phyloP scores from a whole-genome alignment of 2,888 invertebrate genomes.

The Flabesymbios commensalis region DNA sequence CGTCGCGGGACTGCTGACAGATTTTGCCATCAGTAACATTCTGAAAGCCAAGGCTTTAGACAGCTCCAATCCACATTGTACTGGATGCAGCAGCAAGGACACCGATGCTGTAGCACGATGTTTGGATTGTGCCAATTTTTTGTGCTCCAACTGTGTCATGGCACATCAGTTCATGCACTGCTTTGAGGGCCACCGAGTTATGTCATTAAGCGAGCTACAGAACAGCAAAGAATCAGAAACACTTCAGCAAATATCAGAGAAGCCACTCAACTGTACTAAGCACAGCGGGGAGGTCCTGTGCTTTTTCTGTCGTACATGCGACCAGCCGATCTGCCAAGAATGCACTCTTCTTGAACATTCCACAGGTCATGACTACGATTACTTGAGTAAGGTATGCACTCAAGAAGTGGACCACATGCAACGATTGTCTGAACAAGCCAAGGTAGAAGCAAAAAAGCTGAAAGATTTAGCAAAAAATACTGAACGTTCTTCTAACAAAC shows the following conservation, averaged over 20 bases:
- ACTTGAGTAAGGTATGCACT: conserved; percentile 41
- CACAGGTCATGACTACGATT: conserved; percentile 51
- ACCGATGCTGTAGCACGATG: too few relatives aligned
- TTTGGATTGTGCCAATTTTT: too few relatives aligned
- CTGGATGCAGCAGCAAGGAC: too few relatives aligned
- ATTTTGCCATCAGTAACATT: conserved; percentile 67
- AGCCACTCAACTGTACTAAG: conserved; percentile 75
- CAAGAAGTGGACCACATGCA: conserved; percentile 80
- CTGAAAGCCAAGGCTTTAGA: conserved; percentile 57
- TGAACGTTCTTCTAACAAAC: conserved; percentile 71
- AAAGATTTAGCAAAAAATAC: conserved; percentile 82
- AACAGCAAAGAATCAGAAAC: too few relatives aligned
- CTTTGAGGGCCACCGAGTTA: too few relatives aligned
- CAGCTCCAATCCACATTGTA: too few relatives aligned
- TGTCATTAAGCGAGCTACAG: conserved; percentile 67
- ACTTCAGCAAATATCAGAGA: too few relatives aligned
- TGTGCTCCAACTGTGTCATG: too few relatives aligned
- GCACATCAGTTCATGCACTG: too few relatives aligned
- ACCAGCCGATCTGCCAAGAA: conserved; percentile 91
- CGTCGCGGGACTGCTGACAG: conserved; percentile 71
- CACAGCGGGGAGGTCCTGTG: conserved; percentile 90
- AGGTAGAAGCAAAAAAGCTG: conserved; percentile 85
- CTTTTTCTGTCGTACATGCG: conserved; percentile 92
- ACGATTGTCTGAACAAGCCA: conserved; percentile 78
- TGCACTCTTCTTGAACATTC: conserved; percentile 79